Conservation (phyloP, 1,140 invertebrate genomes). For the Manduca sexta region DNA sequence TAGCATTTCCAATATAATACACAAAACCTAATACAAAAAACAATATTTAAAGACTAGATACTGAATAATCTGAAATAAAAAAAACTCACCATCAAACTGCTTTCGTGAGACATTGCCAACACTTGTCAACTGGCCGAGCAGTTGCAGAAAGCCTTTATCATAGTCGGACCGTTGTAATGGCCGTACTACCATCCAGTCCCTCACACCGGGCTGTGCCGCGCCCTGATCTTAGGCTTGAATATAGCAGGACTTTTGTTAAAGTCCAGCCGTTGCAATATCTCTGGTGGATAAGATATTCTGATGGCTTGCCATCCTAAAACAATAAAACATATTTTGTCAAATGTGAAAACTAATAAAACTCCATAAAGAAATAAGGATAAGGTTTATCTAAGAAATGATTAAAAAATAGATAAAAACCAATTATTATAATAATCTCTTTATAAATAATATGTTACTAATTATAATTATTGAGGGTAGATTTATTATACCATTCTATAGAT, state of each 20-base stretch:
- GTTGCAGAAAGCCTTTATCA: constrained; percentile 85
- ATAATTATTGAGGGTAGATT: no score
- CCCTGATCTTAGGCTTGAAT: constrained; percentile 80
- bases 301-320: constrained; percentile 50
- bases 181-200: constrained; percentile 81
- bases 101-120: constrained; percentile 87
- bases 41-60: no score
- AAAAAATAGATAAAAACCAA: no score
- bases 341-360: no score
- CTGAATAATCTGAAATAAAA: no score
- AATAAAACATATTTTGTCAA: constrained; percentile 1
- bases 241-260: constrained; percentile 76
- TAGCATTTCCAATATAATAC: no score
- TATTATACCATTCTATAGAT: no score
- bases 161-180: constrained; percentile 86
- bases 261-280: constrained; percentile 77
- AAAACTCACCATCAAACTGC: constrained; percentile 85
- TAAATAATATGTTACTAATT: no score
- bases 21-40: background rate
- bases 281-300: constrained; percentile 77
- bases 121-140: constrained; percentile 89
- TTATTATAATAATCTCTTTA: no score
- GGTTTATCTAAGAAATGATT: no score
- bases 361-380: no score
- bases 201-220: constrained; percentile 78